Evolutionary conservation across 2,797 vertebrate species (phyloP).

Genomic region (Parambassis ranga): DNA sequence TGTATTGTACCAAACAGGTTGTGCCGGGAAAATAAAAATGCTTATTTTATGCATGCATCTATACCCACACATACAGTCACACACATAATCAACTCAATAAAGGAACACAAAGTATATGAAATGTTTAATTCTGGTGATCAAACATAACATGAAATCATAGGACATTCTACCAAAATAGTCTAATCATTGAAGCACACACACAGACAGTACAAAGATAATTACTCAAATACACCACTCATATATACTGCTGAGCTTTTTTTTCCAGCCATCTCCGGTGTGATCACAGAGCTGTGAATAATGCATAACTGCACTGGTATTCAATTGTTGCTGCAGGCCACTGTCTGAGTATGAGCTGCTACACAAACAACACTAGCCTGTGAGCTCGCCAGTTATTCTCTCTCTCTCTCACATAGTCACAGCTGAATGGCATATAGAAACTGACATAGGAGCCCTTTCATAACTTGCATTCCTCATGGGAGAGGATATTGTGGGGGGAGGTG

Average conservation of each 20-base stretch:
- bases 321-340: slow-evolving; percentile 57
- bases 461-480: slow-evolving; percentile 65
- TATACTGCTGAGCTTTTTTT: not conserved
- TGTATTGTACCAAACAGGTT: not conserved
- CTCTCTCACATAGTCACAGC: slow-evolving; percentile 59
- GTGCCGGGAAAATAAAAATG: not conserved
- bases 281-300: slow-evolving; percentile 38
- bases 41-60: not conserved
- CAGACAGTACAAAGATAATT: not conserved
- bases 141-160: not conserved
- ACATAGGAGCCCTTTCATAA: slow-evolving; percentile 76
- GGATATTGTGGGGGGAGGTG: slow-evolving; percentile 57
- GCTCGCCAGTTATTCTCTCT: slow-evolving; percentile 32
- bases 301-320: slow-evolving; percentile 38
- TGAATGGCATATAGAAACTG: slow-evolving; percentile 63
- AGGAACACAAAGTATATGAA: not conserved
- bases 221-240: not conserved
- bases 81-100: not conserved
- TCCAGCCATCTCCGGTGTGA: not conserved
- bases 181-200: not conserved
- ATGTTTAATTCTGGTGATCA: slow-evolving; percentile 11
- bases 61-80: not conserved
- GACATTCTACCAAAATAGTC: not conserved
- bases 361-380: slow-evolving; percentile 52
- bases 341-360: slow-evolving; percentile 48